Percentiles rank a stretch among this genome's conserved stretches.
These are phyloP conservation scores for Netelia inedita DNA, from an alignment of 2,888 invertebrate genomes.

Conservation along the genomic window DNA sequence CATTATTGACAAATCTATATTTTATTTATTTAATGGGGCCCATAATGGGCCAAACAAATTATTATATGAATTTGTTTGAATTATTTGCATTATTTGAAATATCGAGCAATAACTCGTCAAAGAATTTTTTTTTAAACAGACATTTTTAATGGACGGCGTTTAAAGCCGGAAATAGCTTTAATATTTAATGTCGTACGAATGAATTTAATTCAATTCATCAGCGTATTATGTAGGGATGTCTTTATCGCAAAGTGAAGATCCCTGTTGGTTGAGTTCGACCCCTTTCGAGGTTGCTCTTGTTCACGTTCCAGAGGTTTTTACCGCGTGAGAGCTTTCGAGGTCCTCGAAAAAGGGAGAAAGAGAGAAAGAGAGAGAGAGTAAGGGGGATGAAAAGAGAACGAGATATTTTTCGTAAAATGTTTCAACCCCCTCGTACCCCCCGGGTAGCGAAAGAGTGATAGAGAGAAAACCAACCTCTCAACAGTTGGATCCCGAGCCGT, in stretches of 20 bases:
- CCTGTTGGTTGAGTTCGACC: slow-evolving; percentile 30
- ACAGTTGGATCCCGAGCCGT: slow-evolving; percentile 33
- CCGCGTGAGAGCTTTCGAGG: not conserved
- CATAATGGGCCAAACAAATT: too few species aligned
- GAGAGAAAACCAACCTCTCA: slow-evolving; percentile 33
- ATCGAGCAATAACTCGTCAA: too few species aligned
- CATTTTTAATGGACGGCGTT: too few species aligned
- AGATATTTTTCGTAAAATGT: slow-evolving; percentile 32
- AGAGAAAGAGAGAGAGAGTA: too few species aligned
- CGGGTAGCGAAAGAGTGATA: not conserved
- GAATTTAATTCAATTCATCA: too few species aligned
- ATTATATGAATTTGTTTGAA: too few species aligned
- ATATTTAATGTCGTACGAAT: too few species aligned
- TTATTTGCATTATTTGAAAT: too few species aligned
- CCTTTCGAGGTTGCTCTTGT: slow-evolving; percentile 18
- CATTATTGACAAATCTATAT: too few species aligned
- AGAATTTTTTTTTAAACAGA: too few species aligned
- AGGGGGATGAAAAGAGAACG: not conserved
- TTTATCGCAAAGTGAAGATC: slow-evolving; percentile 56
- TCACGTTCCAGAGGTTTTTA: not conserved
- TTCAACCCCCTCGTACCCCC: not conserved
- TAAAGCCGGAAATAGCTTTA: too few species aligned
- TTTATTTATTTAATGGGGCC: too few species aligned
- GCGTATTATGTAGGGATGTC: slow-evolving; percentile 4
- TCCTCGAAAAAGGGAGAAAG: not conserved